phyloP scores from a whole-genome alignment of 2,797 vertebrate species.

The Tragelaphus eurycerus region DNA sequence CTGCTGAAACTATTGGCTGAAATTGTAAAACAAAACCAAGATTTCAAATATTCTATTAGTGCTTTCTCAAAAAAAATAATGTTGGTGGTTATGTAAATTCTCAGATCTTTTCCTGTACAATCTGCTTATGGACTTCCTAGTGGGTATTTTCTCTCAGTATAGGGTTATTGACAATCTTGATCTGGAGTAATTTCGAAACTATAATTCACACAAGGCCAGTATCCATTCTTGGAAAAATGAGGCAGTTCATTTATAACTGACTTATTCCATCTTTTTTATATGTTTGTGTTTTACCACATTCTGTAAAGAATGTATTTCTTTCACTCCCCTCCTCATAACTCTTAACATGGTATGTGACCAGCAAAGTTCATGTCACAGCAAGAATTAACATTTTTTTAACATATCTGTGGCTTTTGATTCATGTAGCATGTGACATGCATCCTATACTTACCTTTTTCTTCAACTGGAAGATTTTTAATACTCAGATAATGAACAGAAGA shows the following conservation, averaged over 20 bases:
- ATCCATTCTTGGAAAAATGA: neutral
- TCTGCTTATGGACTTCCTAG: neutral
- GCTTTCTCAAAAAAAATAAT: neutral
- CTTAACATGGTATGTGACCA: neutral
- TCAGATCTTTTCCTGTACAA: neutral
- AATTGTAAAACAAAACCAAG: neutral
- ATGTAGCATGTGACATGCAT: neutral
- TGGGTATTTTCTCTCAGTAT: neutral
- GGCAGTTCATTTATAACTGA: neutral
- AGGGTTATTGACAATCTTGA: neutral
- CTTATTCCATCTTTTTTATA: neutral
- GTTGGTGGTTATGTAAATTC: neutral
- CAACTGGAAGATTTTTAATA: neutral
- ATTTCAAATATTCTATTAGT: neutral
- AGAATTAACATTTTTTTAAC: slow-evolving; percentile 10
- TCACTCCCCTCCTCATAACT: neutral
- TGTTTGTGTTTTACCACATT: neutral
- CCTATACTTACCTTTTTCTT: neutral
- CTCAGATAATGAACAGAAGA: neutral
- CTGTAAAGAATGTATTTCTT: neutral
- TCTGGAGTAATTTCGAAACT: neutral
- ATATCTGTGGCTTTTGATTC: neutral
- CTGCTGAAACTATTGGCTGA: neutral
- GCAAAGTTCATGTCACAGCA: neutral
- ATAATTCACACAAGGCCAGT: neutral